Evolutionary conservation across 2,888 invertebrate genomes (phyloP), one percentile per base, ranked within the genome.

Genomic region (Campoplex capitator): DNA sequence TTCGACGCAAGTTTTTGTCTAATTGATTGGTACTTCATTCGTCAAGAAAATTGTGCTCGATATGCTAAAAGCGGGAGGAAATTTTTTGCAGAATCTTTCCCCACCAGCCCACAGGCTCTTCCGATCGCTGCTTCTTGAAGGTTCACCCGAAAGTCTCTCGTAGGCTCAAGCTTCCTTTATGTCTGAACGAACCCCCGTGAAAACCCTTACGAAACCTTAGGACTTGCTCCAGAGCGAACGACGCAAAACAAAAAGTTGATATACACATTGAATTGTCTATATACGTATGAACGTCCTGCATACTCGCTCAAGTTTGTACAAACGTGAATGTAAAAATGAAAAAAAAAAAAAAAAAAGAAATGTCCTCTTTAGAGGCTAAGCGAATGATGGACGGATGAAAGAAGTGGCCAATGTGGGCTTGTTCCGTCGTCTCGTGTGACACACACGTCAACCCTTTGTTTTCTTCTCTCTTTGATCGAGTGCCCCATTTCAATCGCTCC

Each of bases 391-490:
- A 94, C 94, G 92, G 92, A 90, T 94, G 93, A 94, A 94, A 93
- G 94, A 94, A 94, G 94, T 94, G 94, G 94, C 94, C 94, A 94
- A 94, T 94, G 93, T 94, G 94, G 94, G 94, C 90, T 92, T 94
- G 92, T 93, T 93, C 92, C 93, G 92, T 91, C 93, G 92, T 94
- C 93, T 94, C 94, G 90, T 92, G 93, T 94, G 94, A 94, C 94
- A 94, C 91, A 91, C 92, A 91, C 92, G 92, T 91, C 93, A 90
- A 90, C 81, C 86, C 92, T 92, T 94, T 94, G 93, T 94, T 94
- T 93, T 92, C 92, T 73, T 89, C 85, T 90, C 90, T 91, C 91
- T 93, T 93, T 93, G 93, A 93, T 93, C 92, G 93, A 93, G 92
- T 90, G 88, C 90, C 88, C 90, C 85, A 88, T 84, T 88, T 91